A percentile compares a stretch with the other conserved stretches of the same genome.
These are phyloP conservation scores for Danio kyathit DNA, from an alignment of 2,797 vertebrate species.

Conservation along the genomic window DNA sequence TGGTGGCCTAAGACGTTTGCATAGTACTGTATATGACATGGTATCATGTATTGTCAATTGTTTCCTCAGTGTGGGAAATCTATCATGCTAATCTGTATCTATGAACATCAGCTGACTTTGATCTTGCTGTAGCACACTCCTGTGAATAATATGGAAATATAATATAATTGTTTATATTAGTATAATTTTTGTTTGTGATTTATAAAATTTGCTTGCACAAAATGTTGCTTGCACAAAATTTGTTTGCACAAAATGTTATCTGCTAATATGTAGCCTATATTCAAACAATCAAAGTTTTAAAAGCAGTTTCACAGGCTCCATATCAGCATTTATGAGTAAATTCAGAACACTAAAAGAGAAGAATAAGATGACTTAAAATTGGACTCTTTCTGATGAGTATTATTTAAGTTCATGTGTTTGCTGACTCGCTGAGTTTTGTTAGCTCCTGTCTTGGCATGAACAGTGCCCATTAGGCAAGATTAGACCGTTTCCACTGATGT, in stretches of 20 bases:
- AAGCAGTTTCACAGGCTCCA: neutral
- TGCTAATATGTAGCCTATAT: neutral
- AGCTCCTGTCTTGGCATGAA: neutral
- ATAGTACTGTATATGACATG: neutral
- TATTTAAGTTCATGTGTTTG: neutral
- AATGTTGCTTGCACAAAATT: neutral
- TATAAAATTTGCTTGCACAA: neutral
- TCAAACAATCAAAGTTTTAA: neutral
- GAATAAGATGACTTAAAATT: no score
- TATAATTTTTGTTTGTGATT: neutral
- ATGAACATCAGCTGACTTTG: neutral
- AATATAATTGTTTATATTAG: no score
- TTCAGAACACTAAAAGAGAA: neutral
- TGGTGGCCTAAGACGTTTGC: no score
- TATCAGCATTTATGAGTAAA: neutral
- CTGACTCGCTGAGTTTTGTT: conserved; percentile 20
- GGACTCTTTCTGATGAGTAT: neutral
- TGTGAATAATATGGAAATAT: neutral
- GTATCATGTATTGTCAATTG: neutral
- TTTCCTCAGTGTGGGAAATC: neutral
- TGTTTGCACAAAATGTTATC: neutral
- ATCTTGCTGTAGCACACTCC: neutral
- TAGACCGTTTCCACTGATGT: neutral
- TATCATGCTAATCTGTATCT: neutral
- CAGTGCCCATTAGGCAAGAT: neutral